Percentiles rank a stretch among this genome's conserved stretches.
Evolutionary conservation across 2,797 vertebrate species (phyloP).

Genomic region (Ibycter americanus): DNA sequence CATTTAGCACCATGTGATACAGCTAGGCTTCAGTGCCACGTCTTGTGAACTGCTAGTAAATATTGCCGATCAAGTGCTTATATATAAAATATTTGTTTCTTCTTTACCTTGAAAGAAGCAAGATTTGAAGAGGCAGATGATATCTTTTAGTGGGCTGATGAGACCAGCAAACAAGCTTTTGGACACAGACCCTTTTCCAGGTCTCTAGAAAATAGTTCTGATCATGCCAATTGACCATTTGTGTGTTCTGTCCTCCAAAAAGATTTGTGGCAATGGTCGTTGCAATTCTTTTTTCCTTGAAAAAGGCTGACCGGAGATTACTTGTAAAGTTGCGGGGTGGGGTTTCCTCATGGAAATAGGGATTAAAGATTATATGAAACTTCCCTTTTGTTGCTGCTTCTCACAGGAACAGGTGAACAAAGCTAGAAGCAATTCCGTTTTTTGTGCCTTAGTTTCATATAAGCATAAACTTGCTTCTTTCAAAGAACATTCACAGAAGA

Average conservation of each 20-base stretch:
- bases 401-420: background rate
- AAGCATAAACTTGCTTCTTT: background rate
- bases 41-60: background rate
- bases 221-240: background rate
- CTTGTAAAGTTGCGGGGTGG: background rate
- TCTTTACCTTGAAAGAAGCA: background rate
- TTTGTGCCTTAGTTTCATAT: background rate
- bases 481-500: background rate
- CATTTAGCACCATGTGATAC: background rate
- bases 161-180: background rate
- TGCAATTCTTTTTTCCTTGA: background rate
- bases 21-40: background rate
- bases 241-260: background rate
- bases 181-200: background rate
- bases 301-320: background rate
- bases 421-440: background rate
- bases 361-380: background rate
- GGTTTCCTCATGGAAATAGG: background rate
- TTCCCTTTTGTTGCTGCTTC: background rate
- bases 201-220: background rate
- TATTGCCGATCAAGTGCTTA: background rate
- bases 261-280: accelerated
- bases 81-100: background rate
- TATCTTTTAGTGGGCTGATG: background rate
- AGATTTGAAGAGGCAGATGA: background rate